Conservation (phyloP, 2,113 vertebrate genomes). For the Gobiocypris rarus region DNA sequence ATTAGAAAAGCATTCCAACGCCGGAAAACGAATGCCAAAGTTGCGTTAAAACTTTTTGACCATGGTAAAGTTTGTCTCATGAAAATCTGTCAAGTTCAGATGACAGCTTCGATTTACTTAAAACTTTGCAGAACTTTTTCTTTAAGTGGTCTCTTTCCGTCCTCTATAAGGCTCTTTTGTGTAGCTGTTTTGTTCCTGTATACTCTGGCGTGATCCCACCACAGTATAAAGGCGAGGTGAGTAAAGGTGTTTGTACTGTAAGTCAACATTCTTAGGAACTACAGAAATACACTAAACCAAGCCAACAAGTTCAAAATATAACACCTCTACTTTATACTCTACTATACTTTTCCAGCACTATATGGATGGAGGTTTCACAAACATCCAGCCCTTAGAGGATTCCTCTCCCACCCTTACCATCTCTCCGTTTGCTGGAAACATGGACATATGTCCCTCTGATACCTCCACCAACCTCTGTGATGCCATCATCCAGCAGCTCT, state of each 20-base stretch:
- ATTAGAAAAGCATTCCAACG: no score
- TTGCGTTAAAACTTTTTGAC: no score
- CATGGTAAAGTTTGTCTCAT: no score
- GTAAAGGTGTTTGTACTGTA: constrained; percentile 42
- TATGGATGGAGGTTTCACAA: constrained; percentile 85
- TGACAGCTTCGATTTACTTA: no score
- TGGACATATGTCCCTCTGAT: constrained; percentile 85
- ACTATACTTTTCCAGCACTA: constrained; percentile 77
- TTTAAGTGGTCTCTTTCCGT: constrained; percentile 14
- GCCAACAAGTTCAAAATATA: neutral
- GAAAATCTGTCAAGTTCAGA: no score
- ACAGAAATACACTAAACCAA: neutral
- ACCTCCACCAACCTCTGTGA: constrained; percentile 74
- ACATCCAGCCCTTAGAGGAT: constrained; percentile 80
- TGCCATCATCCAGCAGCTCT: constrained; percentile 77
- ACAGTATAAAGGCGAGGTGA: constrained; percentile 70
- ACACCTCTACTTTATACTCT: neutral
- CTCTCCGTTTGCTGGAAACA: constrained; percentile 86
- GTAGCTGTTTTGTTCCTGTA: constrained; percentile 89
- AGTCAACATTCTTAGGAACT: neutral
- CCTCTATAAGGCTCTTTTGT: constrained; percentile 81
- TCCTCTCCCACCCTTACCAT: constrained; percentile 80
- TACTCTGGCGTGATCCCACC: constrained; percentile 88
- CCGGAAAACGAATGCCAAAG: no score
- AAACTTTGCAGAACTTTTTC: neutral